A percentile compares a stretch with the other conserved stretches of the same genome.
These are phyloP conservation scores for Zhuqinia jingwanae DNA, from an alignment of 2,888 invertebrate species.

Conservation along the genomic window DNA sequence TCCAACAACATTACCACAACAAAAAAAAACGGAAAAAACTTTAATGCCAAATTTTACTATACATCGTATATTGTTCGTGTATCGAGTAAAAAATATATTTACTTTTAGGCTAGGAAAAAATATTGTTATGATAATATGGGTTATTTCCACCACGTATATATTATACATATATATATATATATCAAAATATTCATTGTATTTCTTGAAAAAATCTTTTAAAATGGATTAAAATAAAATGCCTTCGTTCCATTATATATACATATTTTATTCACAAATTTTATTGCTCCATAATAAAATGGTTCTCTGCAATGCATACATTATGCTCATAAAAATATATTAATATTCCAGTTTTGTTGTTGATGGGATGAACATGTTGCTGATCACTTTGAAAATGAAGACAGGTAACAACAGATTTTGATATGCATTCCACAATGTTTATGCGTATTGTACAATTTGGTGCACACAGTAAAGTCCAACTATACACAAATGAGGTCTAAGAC, in stretches of 20 bases:
- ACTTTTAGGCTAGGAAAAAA: not conserved
- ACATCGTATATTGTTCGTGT: conserved; percentile 53
- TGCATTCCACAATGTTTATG: too few species aligned
- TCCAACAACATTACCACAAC: conserved; percentile 66
- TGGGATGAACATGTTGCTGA: too few species aligned
- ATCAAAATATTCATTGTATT: conserved; percentile 64
- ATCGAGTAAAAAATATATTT: conserved; percentile 28
- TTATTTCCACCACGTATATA: conserved; percentile 64
- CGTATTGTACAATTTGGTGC: too few species aligned
- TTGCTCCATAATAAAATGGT: not conserved
- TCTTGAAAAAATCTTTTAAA: conserved; percentile 70
- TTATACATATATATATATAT: conserved; percentile 26
- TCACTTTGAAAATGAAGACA: too few species aligned
- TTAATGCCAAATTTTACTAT: conserved; percentile 59
- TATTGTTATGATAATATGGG: conserved; percentile 39
- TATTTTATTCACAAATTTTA: not conserved
- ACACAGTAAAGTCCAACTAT: too few species aligned
- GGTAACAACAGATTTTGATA: too few species aligned
- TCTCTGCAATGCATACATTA: too few species aligned
- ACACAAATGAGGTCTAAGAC: too few species aligned
- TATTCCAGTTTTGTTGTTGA: too few species aligned
- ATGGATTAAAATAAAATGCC: conserved; percentile 69
- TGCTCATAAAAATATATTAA: too few species aligned
- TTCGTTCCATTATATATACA: conserved; percentile 72
- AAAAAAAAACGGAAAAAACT: conserved; percentile 53